Conservation (phyloP, 2,113 vertebrate genomes). For the Jacana jacana region DNA sequence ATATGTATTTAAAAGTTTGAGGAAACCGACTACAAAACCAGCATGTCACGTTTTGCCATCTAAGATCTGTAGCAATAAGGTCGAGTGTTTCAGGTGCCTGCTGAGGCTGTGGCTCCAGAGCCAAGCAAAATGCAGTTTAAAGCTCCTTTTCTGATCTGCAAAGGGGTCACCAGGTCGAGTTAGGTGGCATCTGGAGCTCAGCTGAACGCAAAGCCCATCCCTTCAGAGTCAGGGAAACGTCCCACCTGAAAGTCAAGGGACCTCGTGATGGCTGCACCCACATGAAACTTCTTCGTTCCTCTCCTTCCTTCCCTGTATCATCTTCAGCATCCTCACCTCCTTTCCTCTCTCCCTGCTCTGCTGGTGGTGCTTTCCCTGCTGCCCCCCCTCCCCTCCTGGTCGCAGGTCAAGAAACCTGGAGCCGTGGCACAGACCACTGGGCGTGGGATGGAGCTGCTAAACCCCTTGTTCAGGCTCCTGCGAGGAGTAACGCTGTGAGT, state of each 20-base stretch:
- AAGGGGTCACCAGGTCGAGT: neutral
- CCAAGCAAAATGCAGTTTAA: neutral
- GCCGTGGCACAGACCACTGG: neutral
- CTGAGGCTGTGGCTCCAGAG: neutral
- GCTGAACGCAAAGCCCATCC: neutral
- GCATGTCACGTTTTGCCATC: neutral
- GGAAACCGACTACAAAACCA: neutral
- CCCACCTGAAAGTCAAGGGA: neutral
- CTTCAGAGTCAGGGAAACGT: neutral
- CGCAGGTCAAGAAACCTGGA: neutral
- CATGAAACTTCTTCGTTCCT: neutral
- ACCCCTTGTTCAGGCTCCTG: neutral
- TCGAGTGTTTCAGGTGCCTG: neutral
- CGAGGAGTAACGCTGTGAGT: neutral
- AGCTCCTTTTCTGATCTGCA: neutral
- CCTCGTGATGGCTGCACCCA: neutral
- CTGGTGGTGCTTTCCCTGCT: neutral
- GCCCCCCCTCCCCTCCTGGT: neutral
- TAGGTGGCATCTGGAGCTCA: neutral
- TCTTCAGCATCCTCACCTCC: neutral
- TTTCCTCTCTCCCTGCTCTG: neutral
- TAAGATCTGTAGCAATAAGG: neutral
- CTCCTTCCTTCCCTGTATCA: accelerated
- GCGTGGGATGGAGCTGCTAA: neutral
- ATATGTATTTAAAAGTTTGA: neutral